Conservation (phyloP, 2,888 invertebrate genomes). For the Lithodes maja region DNA sequence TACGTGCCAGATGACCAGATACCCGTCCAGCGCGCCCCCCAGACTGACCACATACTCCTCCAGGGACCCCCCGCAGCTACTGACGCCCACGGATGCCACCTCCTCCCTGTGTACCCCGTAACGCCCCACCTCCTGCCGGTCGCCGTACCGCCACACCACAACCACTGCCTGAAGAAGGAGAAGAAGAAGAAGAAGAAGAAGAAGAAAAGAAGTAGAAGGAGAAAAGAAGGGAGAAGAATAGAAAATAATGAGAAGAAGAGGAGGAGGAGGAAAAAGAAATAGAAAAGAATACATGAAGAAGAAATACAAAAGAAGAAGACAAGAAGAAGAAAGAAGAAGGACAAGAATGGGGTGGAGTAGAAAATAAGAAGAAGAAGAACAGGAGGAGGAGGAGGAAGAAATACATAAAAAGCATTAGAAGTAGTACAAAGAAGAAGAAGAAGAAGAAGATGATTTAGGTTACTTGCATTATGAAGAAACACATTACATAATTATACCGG, state of each 20-base stretch:
- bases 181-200: slow-evolving; percentile 33
- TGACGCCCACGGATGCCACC: slow-evolving; percentile 89
- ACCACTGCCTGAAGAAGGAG: slow-evolving; percentile 79
- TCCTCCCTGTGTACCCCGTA: slow-evolving; percentile 92
- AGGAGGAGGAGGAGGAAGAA: neutral
- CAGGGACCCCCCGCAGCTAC: slow-evolving; percentile 78
- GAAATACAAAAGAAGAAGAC: neutral
- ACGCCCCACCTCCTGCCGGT: slow-evolving; percentile 79
- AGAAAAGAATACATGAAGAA: neutral
- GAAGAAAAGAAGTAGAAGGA: neutral
- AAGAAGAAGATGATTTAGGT: no score
- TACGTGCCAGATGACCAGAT: slow-evolving; percentile 90
- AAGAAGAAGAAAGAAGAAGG: neutral
- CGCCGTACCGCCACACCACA: slow-evolving; percentile 90
- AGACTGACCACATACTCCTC: slow-evolving; percentile 88
- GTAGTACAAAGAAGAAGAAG: no score
- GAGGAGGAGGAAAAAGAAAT: neutral
- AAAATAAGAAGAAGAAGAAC: neutral
- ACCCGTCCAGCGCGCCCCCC: slow-evolving; percentile 93
- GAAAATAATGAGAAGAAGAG: neutral
- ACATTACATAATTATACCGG: no score
- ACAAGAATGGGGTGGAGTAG: neutral
- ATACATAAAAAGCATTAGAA: no score
- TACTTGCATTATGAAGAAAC: no score
- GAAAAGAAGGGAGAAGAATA: neutral